phyloP scores from a whole-genome alignment of 2,113 vertebrate species.

The Zosterops borbonicus region DNA sequence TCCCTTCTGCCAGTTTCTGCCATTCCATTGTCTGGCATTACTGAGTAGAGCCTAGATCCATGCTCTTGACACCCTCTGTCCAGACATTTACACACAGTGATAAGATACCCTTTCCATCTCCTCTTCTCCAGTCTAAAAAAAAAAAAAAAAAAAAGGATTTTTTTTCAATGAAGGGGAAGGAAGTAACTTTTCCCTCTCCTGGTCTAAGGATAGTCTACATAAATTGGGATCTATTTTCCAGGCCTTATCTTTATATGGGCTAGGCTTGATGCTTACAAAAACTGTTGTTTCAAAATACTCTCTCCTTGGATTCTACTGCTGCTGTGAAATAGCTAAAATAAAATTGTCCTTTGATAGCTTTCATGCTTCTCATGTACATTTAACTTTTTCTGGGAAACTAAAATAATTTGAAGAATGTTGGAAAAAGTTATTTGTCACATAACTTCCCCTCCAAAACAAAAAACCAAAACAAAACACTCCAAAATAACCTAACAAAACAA shows the following conservation, averaged over 20 bases:
- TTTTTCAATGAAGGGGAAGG: background rate
- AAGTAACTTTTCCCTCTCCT: background rate
- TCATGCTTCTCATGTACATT: background rate
- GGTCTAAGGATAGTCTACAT: background rate
- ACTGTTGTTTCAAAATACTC: background rate
- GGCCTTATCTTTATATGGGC: background rate
- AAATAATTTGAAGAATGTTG: background rate
- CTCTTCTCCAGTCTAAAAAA: background rate
- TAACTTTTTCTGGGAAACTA: background rate
- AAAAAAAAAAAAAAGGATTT: background rate
- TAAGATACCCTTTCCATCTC: background rate
- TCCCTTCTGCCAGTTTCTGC: background rate
- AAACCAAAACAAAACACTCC: no score
- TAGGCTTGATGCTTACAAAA: background rate
- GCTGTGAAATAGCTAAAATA: background rate
- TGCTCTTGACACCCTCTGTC: no score
- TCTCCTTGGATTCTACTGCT: background rate
- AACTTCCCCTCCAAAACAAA: rapidly evolving
- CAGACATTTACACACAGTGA: background rate
- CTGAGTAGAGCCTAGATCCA: background rate
- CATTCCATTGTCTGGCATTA: background rate
- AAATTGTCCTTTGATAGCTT: background rate
- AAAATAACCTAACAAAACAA: background rate
- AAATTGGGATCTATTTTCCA: background rate
- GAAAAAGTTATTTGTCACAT: background rate